Conservation (phyloP, 2,113 vertebrate species). For the Mus pahari region DNA sequence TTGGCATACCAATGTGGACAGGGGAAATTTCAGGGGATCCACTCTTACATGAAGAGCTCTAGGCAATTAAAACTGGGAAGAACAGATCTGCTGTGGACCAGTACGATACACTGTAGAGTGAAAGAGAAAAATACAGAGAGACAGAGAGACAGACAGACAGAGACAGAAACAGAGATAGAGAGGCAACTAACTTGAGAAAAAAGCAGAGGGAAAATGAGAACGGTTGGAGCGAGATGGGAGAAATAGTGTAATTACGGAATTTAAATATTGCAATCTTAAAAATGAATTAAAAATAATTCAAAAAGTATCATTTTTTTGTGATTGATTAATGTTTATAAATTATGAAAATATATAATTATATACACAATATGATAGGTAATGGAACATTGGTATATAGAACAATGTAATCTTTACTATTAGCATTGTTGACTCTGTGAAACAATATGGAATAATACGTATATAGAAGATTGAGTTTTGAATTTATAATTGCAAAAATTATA, state of each 20-base stretch:
- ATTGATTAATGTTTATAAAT: background rate
- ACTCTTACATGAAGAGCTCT: background rate
- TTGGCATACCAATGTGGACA: background rate
- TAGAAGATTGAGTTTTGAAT: background rate
- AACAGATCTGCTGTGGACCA: background rate
- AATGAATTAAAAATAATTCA: background rate
- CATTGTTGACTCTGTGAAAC: background rate
- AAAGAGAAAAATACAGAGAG: no score
- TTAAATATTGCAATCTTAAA: background rate
- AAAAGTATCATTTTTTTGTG: background rate
- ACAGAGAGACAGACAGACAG: no score
- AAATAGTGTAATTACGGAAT: rapidly evolving
- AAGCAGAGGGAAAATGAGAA: background rate
- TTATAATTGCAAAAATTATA: background rate
- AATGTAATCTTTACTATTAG: background rate
- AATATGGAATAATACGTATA: background rate
- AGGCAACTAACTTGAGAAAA: background rate
- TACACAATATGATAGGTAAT: background rate
- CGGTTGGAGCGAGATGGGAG: background rate
- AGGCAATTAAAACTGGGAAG: background rate
- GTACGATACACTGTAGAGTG: no score
- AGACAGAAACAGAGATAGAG: background rate
- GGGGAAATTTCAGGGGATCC: background rate
- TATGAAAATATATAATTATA: background rate
- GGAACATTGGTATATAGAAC: background rate